Conservation (phyloP, 1,140 invertebrate species). For the Cherax quadricarinatus region DNA sequence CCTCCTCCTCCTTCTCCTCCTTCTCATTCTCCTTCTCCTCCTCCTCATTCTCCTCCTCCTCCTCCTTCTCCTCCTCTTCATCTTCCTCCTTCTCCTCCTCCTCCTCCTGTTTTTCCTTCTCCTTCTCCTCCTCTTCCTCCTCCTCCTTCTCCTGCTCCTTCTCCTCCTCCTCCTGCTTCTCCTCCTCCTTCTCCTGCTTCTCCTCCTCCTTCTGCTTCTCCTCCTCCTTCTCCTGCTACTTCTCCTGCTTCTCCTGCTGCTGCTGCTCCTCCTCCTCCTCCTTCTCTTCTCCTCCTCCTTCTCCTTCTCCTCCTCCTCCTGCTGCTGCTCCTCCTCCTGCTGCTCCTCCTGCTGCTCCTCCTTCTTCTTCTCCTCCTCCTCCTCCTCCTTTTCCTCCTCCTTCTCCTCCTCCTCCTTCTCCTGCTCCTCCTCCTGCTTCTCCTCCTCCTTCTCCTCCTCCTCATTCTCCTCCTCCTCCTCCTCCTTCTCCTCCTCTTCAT, state of each 20-base stretch:
- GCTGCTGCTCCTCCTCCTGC: neutral
- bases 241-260: too few species aligned
- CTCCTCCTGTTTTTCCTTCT: too few species aligned
- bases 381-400: neutral
- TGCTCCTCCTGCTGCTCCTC: neutral
- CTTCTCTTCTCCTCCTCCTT: neutral
- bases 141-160: too few species aligned
- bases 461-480: neutral
- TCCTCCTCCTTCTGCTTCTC: too few species aligned
- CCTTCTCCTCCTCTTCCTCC: neutral
- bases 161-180: too few species aligned
- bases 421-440: neutral
- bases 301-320: neutral
- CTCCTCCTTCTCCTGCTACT: too few species aligned
- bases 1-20: too few species aligned
- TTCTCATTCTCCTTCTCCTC: too few species aligned
- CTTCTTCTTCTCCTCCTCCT: neutral
- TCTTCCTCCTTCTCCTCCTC: neutral
- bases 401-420: neutral
- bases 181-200: too few species aligned
- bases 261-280: too few species aligned
- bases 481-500: conserved; percentile 7
- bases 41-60: too few species aligned
- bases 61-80: neutral
- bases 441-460: too few species aligned